Conservation (phyloP, 2,113 vertebrate species). For the Dolichotis patagonum region DNA sequence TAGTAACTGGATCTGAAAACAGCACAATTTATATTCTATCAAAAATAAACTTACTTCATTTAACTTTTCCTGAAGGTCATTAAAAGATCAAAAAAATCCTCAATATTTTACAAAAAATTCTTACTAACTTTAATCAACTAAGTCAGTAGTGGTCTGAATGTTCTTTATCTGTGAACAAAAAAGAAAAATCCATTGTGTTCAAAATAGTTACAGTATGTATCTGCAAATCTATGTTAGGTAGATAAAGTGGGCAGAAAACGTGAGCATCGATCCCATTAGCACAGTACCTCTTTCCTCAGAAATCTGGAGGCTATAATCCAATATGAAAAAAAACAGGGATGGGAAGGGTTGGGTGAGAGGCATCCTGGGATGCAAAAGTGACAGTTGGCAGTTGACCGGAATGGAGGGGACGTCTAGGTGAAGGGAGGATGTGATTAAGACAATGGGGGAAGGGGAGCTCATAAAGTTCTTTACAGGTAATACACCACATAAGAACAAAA, state of each 20-base stretch:
- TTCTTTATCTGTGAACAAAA: neutral
- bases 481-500: neutral
- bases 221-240: neutral
- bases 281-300: constrained; percentile 43
- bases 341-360: neutral
- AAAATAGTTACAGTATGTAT: neutral
- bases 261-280: neutral
- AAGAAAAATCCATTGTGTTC: neutral
- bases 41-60: neutral
- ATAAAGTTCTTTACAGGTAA: neutral
- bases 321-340: neutral
- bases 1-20: neutral
- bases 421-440: neutral
- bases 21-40: neutral
- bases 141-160: neutral
- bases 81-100: constrained; percentile 21
- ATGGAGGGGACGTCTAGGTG: neutral
- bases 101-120: neutral
- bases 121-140: constrained; percentile 15
- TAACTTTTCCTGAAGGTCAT: neutral
- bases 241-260: neutral
- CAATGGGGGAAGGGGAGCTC: neutral
- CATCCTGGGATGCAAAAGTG: constrained; percentile 34
- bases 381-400: constrained; percentile 53
- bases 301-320: neutral